Evolutionary conservation across 2,888 invertebrate genomes (phyloP).

Genomic region (Amblyjoppa proteus): DNA sequence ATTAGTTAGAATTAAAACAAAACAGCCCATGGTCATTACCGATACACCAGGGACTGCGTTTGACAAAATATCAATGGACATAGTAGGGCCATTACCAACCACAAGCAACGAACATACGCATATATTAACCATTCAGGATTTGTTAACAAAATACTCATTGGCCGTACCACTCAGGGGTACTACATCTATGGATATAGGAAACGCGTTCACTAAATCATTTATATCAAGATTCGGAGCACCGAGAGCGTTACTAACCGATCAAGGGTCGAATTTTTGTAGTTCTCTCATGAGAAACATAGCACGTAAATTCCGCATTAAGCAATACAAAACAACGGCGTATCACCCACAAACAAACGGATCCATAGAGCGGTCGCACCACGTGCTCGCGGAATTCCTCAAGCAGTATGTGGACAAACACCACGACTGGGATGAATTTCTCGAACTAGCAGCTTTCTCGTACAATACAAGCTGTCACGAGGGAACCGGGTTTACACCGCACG

Average conservation of each 20-base stretch:
- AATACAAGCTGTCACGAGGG: conserved; percentile 52
- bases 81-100: conserved; percentile 30
- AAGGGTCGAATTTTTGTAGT: conserved; percentile 58
- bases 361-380: conserved; percentile 53
- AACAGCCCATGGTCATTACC: conserved; percentile 1
- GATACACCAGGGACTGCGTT: conserved; percentile 45
- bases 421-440: too few relatives aligned
- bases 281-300: conserved; percentile 45
- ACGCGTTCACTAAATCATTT: conserved; percentile 39
- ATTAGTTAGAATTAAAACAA: conserved; percentile 46
- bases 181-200: conserved; percentile 29
- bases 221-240: conserved; percentile 47
- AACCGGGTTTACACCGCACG: conserved; percentile 59
- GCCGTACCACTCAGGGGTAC: conserved; percentile 38
- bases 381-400: conserved; percentile 65
- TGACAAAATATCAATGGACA: conserved; percentile 57
- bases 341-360: too few relatives aligned
- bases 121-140: conserved; percentile 46
- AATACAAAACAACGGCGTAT: conserved; percentile 44
- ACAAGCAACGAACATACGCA: conserved; percentile 31
- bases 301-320: conserved; percentile 47
- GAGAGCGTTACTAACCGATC: conserved; percentile 52
- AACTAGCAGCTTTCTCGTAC: too few relatives aligned
- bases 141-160: conserved; percentile 34
- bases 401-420: conserved; percentile 44